Base-by-base conservation (phyloP, 2,797 vertebrate genomes). In the Chiroxiphia lanceolata region DNA sequence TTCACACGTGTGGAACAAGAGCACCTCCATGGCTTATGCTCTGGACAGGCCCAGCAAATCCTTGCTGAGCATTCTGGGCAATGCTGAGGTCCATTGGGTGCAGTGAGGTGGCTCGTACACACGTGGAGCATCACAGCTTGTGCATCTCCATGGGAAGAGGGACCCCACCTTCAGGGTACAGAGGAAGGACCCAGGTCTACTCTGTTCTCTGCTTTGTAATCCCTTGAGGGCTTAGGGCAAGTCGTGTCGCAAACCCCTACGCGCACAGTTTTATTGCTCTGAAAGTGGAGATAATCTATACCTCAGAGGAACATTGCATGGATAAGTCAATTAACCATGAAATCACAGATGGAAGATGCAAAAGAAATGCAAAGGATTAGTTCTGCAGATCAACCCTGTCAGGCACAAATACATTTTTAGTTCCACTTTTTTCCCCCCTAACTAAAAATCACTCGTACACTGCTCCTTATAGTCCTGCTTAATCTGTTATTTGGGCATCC, bases 241-340 rank as follows among this genome's bases (percentile, higher is more conserved):
- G 29, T 54, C 63, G 15, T 0, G 1, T 42, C 9, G 18, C 87
- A 89, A 86, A 67, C 16, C 36, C 50, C 56, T 56, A 15, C 0
- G 0, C 50, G 5, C 51, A 69, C 0, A 0, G 10, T 72, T 87
- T 94, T 89, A 87, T 89, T 83, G 26, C 64, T 79, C 31, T 34
- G 47, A 71, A 93, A 94, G 65, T 78, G 88, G 57, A 90, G 71
- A 94, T 94, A 93, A 96, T 95, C 93, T 87, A 11, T 87, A 93
- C 65, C 86, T 92, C 92, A 85, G 83, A 94, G 95, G 90, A 90
- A 87, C 57, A 20, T 19, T 59, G 88, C 83, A 51, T 77, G 86
- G 94, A 53, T 96, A 96, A 95, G 84, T 74, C 93, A 95, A 97
- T 94, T 95, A 95, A 91, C 86, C 2, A 45, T 95, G 95, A 95